Conservation (phyloP, 2,888 invertebrate genomes). For the Ophraella communa region DNA sequence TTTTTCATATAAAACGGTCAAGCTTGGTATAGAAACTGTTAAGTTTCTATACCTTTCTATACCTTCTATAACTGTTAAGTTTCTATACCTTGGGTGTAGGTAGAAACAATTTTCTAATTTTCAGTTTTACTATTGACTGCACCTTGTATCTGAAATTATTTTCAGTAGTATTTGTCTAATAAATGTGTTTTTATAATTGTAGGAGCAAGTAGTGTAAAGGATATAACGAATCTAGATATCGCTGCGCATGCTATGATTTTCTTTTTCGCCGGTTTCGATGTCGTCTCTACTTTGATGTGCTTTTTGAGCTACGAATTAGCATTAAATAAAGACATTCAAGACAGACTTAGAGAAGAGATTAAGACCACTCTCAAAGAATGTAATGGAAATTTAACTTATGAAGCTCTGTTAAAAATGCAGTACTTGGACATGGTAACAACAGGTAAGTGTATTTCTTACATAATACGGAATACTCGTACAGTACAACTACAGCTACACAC, state of each 20-base stretch:
- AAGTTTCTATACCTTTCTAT: too few species aligned
- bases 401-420: constrained; percentile 61
- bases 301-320: constrained; percentile 67
- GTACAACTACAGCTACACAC: too few species aligned
- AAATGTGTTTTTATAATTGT: neutral
- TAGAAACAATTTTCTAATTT: too few species aligned
- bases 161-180: too few species aligned
- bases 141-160: too few species aligned
- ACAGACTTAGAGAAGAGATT: constrained; percentile 54
- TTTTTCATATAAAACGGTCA: too few species aligned
- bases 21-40: too few species aligned
- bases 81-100: too few species aligned
- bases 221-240: constrained; percentile 59
- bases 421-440: constrained; percentile 61
- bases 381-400: constrained; percentile 52
- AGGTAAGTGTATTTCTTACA: neutral
- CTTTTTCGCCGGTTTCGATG: constrained; percentile 64
- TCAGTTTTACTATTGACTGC: too few species aligned
- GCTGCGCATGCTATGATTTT: constrained; percentile 65
- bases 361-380: constrained; percentile 26
- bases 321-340: constrained; percentile 65
- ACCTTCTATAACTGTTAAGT: too few species aligned
- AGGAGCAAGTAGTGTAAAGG: neutral
- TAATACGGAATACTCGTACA: too few species aligned
- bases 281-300: constrained; percentile 59